A percentile compares a stretch with the other conserved stretches of the same genome.
Evolutionary conservation across 2,888 invertebrate species (phyloP).

Genomic region (Apocheima hispidaria): DNA sequence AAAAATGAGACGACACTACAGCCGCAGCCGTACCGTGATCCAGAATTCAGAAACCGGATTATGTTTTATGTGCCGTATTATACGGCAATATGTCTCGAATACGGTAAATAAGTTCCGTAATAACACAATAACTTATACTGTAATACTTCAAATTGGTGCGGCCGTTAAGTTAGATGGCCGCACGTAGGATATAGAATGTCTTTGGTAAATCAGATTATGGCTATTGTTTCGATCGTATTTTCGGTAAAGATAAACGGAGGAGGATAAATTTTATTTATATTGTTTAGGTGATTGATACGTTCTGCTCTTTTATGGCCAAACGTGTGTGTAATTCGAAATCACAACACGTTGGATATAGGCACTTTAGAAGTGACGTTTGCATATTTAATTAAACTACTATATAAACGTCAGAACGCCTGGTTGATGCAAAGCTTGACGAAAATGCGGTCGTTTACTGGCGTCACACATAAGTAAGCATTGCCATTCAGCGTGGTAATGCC

Average conservation of each 20-base stretch:
- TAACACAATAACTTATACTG: constrained; percentile 16
- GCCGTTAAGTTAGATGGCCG: constrained; percentile 6
- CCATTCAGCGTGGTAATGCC: no score
- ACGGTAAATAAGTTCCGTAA: constrained; percentile 21
- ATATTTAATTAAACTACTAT: background rate
- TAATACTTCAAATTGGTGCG: constrained; percentile 21
- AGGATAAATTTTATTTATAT: background rate
- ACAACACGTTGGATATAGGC: no score
- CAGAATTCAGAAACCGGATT: constrained; percentile 28
- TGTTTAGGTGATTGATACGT: background rate
- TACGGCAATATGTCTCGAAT: constrained; percentile 23
- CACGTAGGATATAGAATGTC: constrained; percentile 15
- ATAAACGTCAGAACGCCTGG: no score
- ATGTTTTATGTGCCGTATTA: constrained; percentile 32
- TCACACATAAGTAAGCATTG: no score
- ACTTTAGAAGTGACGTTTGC: background rate
- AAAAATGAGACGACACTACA: constrained; percentile 17
- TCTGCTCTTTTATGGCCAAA: background rate
- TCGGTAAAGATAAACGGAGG: background rate
- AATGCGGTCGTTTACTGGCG: no score
- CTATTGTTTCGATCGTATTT: constrained; percentile 3
- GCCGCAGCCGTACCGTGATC: constrained; percentile 16
- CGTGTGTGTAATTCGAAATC: background rate
- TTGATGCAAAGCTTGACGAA: no score
- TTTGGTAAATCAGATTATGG: constrained; percentile 6